phyloP scores from a whole-genome alignment of 2,113 vertebrate species.

The Macquaria australasica region DNA sequence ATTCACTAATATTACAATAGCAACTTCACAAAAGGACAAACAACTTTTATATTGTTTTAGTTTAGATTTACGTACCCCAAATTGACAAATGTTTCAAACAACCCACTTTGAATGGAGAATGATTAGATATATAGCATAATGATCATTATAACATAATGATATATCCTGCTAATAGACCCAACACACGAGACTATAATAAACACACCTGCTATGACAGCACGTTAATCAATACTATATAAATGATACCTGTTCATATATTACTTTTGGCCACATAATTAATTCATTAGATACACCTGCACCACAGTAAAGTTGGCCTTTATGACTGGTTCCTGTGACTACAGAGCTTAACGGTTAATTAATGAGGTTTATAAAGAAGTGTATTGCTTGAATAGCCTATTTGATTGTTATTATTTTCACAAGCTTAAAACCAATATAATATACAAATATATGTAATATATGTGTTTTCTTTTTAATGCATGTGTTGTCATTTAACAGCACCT shows the following conservation, averaged over 20 bases:
- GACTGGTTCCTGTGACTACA: neutral
- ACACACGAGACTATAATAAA: neutral
- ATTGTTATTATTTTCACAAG: neutral
- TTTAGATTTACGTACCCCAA: neutral
- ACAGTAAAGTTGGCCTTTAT: neutral
- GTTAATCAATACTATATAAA: neutral
- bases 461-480: too few species aligned
- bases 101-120: neutral
- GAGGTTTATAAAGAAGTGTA: neutral
- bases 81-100: neutral
- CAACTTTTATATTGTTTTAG: neutral
- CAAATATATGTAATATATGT: neutral
- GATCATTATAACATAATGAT: neutral
- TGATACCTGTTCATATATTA: neutral
- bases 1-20: neutral
- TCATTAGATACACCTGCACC: neutral
- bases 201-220: neutral
- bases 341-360: neutral
- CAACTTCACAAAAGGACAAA: neutral
- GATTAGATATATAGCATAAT: neutral
- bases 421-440: neutral
- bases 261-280: neutral
- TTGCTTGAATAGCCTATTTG: neutral
- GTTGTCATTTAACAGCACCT: neutral
- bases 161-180: neutral